Evolutionary conservation across 2,888 invertebrate species (phyloP).

Genomic region (Dryocosmus kuriphilus): DNA sequence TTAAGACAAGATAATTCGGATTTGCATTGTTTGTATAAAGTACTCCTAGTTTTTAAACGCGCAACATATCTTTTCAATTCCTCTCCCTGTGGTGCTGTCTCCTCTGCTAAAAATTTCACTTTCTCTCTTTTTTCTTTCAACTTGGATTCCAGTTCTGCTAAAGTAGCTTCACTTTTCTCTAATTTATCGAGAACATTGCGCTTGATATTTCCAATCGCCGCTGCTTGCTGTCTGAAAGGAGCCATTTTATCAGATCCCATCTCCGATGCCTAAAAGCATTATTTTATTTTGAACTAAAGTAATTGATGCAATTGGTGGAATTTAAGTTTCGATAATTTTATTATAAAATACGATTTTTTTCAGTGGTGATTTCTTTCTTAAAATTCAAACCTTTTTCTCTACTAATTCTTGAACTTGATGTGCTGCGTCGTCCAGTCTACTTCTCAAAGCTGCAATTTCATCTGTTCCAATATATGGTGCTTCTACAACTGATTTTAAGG

Average conservation of each 20-base stretch:
- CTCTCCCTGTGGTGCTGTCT: constrained; percentile 80
- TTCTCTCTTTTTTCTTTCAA: constrained; percentile 68
- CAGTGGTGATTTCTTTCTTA: no score
- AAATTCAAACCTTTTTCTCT: constrained; percentile 82
- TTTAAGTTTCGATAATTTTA: background rate
- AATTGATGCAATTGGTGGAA: background rate
- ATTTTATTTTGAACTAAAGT: background rate
- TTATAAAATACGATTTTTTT: no score
- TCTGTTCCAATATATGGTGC: constrained; percentile 68
- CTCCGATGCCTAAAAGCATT: constrained; percentile 60
- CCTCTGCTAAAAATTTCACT: constrained; percentile 64
- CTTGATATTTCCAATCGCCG: constrained; percentile 89
- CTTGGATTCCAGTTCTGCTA: constrained; percentile 81
- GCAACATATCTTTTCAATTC: constrained; percentile 92
- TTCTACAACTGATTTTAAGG: constrained; percentile 80
- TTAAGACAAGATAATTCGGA: constrained; percentile 86
- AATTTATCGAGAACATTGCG: constrained; percentile 74
- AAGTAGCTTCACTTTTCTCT: constrained; percentile 80
- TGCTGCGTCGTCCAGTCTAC: constrained; percentile 78
- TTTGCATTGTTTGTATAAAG: constrained; percentile 89
- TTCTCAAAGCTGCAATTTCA: constrained; percentile 66
- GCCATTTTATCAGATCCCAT: constrained; percentile 85
- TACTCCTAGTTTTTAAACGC: constrained; percentile 88
- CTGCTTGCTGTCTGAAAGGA: constrained; percentile 91
- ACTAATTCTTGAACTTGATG: constrained; percentile 86